These are phyloP conservation scores for Pammene aurita DNA, from an alignment of 2,888 invertebrate genomes.

Conservation along the genomic window DNA sequence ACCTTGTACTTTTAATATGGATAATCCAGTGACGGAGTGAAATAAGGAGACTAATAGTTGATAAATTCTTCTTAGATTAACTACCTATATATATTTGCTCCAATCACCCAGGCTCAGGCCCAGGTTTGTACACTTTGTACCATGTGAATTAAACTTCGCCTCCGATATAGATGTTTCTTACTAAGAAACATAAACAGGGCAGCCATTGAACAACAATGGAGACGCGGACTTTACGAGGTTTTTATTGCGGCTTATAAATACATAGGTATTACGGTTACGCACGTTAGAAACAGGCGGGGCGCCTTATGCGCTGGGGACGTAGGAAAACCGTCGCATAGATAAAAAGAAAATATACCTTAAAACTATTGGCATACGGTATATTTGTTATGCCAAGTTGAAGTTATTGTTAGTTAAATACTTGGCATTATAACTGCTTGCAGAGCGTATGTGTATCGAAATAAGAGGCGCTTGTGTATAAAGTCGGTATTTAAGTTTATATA, in stretches of 20 bases:
- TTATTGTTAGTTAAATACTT: too few species aligned
- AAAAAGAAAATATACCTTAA: neutral
- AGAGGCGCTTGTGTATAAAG: too few species aligned
- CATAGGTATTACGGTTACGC: conserved; percentile 51
- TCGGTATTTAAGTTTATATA: too few species aligned
- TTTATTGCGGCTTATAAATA: conserved; percentile 61
- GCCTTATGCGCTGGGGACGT: neutral
- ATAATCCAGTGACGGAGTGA: too few species aligned
- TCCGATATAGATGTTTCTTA: conserved; percentile 32
- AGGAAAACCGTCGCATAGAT: neutral
- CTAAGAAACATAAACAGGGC: conserved; percentile 54
- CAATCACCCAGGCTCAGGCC: conserved; percentile 13
- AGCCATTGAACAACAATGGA: conserved; percentile 56
- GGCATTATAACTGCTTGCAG: too few species aligned
- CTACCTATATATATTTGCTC: too few species aligned
- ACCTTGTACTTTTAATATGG: too few species aligned
- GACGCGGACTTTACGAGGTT: conserved; percentile 63
- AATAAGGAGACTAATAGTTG: too few species aligned
- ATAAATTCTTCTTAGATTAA: too few species aligned
- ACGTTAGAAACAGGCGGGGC: conserved; percentile 8
- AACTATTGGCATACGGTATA: neutral
- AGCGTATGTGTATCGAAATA: too few species aligned
- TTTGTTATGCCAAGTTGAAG: too few species aligned
- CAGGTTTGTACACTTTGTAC: neutral
- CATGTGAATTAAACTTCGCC: conserved; percentile 25